Evolutionary conservation across 2,888 invertebrate species (phyloP), one percentile per base, ranked within the genome.

Genomic region (Andrena camellia): DNA sequence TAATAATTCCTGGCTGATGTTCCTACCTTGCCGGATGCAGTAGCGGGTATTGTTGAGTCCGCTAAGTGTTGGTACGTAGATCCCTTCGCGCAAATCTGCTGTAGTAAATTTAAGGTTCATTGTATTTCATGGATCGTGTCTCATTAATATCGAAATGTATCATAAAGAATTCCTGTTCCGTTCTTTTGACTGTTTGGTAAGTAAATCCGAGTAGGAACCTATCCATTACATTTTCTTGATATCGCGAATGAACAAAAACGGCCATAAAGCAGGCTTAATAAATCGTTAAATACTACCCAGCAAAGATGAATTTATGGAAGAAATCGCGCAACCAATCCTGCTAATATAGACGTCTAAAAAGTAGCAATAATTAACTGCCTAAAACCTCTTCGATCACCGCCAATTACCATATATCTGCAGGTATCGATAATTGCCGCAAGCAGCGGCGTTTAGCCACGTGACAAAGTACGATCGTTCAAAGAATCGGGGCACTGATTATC

Each of bases 1-100:
- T 20, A 20, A 48, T 60, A 78, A 73, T 67, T 73, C 42, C 10
- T 0, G 2, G n/a, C 31, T 52, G 29, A 52, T 5, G 31, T 31
- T 52, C 35, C 20, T 23, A 13, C n/a, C 2, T 5, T 26, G 6
- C 20, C 17, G 33, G 13, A 33, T 17, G 13, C 62, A 20, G 31
- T 20, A 62, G 0, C 20, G 20, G 8, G 52, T 8, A 52, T 20
- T 20, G 20, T 52, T 20, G 52, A 20, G n/a, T 2, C 8, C 0
- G 8, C 6, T 0, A 20, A 17, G 6, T 8, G 52, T 52, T 52
- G 6, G 7, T 52, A 52, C 20, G 7, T 20, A 7, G 2, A 52
- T 42, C 42, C 42, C 42, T 5, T 17, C 42, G 4, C 42, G 42
- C 17, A 42, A 42, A 42, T 17, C 17, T 17, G 17, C 42, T 42